A percentile compares a stretch with the other conserved stretches of the same genome.
phyloP scores from a whole-genome alignment of 2,888 invertebrate species.

The Thymelicus acteon region DNA sequence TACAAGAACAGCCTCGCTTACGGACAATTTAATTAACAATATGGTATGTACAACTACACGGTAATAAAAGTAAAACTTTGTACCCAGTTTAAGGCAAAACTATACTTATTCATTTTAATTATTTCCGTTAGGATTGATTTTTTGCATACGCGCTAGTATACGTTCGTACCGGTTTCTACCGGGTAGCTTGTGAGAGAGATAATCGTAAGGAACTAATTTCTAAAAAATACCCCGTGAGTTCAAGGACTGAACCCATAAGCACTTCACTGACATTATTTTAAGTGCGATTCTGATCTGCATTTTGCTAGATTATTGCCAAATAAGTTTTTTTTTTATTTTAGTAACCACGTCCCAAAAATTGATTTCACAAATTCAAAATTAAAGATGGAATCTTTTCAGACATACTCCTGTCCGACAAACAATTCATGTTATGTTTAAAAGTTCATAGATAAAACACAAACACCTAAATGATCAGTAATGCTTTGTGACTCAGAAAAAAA shows the following conservation, averaged over 20 bases:
- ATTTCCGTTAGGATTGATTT: not conserved
- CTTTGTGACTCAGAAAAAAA: slow-evolving; percentile 1
- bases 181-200: not conserved
- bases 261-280: too few relatives aligned
- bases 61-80: slow-evolving; percentile 28
- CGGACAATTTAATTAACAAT: slow-evolving; percentile 24
- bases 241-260: too few relatives aligned
- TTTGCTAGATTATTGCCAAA: too few relatives aligned
- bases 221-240: too few relatives aligned
- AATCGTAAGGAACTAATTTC: not conserved
- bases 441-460: not conserved
- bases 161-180: not conserved
- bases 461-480: not conserved
- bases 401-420: too few relatives aligned
- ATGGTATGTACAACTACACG: slow-evolving; percentile 27
- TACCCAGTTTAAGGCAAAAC: slow-evolving; percentile 28
- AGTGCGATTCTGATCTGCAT: too few relatives aligned
- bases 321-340: too few relatives aligned
- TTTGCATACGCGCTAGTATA: not conserved
- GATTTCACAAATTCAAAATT: too few relatives aligned
- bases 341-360: too few relatives aligned
- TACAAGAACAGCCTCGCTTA: slow-evolving; percentile 23
- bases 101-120: slow-evolving; percentile 10
- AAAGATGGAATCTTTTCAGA: too few relatives aligned
- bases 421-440: not conserved